phyloP scores from a whole-genome alignment of 2,888 invertebrate genomes.

The Dolichomitus sp. region DNA sequence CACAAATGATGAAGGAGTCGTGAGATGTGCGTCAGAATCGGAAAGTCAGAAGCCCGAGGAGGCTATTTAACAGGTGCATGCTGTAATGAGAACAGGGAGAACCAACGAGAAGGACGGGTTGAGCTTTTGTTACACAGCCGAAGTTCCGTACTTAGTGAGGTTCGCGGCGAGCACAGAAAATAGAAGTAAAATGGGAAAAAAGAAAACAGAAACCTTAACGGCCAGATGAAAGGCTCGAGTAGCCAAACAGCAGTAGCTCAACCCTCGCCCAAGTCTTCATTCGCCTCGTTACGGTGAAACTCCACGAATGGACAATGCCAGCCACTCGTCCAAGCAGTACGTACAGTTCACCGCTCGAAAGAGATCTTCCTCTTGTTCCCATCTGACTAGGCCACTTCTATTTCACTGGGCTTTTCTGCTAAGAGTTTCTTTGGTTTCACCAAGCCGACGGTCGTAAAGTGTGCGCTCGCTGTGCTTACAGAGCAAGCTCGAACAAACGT shows the following conservation, averaged over 20 bases:
- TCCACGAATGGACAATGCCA: conserved; percentile 51
- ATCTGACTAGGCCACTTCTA: conserved; percentile 35
- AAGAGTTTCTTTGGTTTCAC: conserved; percentile 32
- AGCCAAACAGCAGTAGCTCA: conserved; percentile 33
- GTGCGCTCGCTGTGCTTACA: conserved; percentile 5
- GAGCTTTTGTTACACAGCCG: conserved; percentile 34
- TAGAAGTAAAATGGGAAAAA: conserved; percentile 26
- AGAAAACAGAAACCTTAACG: conserved; percentile 25
- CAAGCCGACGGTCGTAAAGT: conserved; percentile 9
- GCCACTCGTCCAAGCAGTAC: conserved; percentile 17
- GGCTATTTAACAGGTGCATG: not conserved
- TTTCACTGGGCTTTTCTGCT: conserved; percentile 6
- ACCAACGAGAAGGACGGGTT: conserved; percentile 4
- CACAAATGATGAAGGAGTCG: not conserved
- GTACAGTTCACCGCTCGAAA: conserved; percentile 25
- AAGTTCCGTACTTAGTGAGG: conserved; percentile 6
- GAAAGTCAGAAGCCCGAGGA: not conserved
- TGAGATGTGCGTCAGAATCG: not conserved
- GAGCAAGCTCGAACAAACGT: not conserved
- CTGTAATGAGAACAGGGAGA: conserved; percentile 12
- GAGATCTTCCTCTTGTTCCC: conserved; percentile 32
- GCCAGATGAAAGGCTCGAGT: conserved; percentile 39
- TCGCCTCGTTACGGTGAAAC: conserved; percentile 52
- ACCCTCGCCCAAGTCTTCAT: conserved; percentile 36
- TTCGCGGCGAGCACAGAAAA: conserved; percentile 5